A percentile compares a stretch with the other conserved stretches of the same genome.
These are phyloP conservation scores for Saccopteryx leptura DNA, from an alignment of 2,113 vertebrate species.

Conservation along the genomic window DNA sequence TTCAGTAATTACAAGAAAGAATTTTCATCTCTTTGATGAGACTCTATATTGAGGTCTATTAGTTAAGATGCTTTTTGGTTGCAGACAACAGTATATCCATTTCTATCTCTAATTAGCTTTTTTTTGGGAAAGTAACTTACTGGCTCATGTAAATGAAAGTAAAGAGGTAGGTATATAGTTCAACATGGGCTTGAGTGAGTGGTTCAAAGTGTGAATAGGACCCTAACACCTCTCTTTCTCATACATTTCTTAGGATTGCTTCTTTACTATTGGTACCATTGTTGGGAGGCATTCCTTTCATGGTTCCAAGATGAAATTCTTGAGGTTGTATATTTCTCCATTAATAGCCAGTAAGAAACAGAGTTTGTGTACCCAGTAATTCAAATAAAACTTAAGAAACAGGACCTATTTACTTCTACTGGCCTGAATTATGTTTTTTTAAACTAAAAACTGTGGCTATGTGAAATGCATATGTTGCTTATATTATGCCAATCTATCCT, in stretches of 20 bases:
- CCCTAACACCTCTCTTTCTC: not conserved
- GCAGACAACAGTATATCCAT: not conserved
- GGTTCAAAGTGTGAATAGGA: not conserved
- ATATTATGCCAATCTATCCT: not conserved
- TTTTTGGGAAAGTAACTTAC: not conserved
- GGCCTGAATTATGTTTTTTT: not conserved
- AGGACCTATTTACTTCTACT: not conserved
- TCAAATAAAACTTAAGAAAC: not conserved
- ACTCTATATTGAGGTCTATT: not conserved
- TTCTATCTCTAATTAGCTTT: not conserved
- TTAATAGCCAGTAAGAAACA: not conserved
- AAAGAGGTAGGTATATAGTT: not conserved
- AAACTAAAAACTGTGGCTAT: not conserved
- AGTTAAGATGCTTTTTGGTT: conserved; percentile 30
- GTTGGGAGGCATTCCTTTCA: not conserved
- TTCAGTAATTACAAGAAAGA: conserved; percentile 33
- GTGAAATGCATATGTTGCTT: conserved; percentile 18
- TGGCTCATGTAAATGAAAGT: not conserved
- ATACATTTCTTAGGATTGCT: not conserved
- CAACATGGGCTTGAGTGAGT: not conserved
- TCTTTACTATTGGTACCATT: not conserved
- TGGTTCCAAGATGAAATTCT: not conserved
- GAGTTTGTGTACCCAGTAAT: not conserved
- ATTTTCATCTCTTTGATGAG: conserved; percentile 10
- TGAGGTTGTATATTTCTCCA: not conserved